These are phyloP conservation scores for Trididemnum nubilum DNA, from an alignment of 23 tunicate genomes.

Conservation along the genomic window DNA sequence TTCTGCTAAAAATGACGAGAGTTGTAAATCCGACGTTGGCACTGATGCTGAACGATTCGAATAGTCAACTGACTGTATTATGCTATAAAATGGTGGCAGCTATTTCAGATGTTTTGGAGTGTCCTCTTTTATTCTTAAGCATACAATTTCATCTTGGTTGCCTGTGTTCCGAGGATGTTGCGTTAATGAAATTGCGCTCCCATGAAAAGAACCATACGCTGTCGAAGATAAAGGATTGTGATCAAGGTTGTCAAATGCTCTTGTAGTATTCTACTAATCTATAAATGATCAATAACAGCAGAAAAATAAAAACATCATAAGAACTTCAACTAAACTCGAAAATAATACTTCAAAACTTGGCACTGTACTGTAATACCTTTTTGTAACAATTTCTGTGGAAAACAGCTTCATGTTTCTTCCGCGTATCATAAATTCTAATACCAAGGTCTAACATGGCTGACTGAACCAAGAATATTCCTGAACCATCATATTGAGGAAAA, in stretches of 20 bases:
- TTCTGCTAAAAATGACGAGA: not conserved
- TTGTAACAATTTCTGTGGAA: not conserved
- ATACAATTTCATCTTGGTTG: not conserved
- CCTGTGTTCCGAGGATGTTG: not conserved
- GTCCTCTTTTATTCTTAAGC: not conserved
- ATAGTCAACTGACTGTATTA: not conserved
- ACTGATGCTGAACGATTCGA: not conserved
- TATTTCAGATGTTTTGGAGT: slow-evolving; percentile 9
- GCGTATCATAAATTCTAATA: not conserved
- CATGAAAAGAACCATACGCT: not conserved
- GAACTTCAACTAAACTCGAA: not conserved
- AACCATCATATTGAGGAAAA: not conserved
- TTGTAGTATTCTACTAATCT: not conserved
- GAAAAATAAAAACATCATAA: not conserved
- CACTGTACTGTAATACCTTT: not conserved
- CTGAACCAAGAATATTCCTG: not conserved
- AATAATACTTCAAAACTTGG: not conserved
- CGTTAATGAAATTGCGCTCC: not conserved
- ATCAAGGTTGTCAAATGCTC: not conserved
- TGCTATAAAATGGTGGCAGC: not conserved
- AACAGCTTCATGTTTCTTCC: not conserved
- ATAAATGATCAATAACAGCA: no score
- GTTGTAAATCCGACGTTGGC: not conserved
- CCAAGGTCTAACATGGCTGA: not conserved
- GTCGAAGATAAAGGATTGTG: not conserved